phyloP scores from a whole-genome alignment of 2,888 invertebrate species.

The Cataglyphis altisquamis region DNA sequence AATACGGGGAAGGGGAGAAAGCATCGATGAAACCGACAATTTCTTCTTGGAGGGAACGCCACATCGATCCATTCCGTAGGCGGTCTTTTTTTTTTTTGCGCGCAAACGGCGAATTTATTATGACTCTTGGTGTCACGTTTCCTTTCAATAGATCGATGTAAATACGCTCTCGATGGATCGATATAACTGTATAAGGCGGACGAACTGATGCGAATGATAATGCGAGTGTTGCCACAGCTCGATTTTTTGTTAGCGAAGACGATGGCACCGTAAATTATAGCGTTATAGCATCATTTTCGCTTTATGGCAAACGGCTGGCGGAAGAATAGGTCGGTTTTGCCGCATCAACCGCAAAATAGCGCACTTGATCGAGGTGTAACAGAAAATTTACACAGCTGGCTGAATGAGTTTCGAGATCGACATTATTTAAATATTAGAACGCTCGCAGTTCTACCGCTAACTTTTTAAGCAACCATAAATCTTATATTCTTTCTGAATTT shows the following conservation, averaged over 20 bases:
- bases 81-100: constrained; percentile 13
- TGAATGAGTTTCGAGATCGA: constrained; percentile 25
- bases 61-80: background rate
- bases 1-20: constrained; percentile 18
- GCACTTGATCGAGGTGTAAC: constrained; percentile 14
- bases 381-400: constrained; percentile 47
- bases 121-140: constrained; percentile 20
- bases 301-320: constrained; percentile 68
- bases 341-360: constrained; percentile 22
- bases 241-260: constrained; percentile 53
- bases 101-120: constrained; percentile 2
- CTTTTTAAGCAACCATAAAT: background rate
- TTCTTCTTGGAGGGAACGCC: constrained; percentile 30
- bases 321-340: constrained; percentile 22
- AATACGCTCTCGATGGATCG: background rate
- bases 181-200: background rate
- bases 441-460: background rate
- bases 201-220: background rate
- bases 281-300: constrained; percentile 69
- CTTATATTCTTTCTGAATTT: background rate
- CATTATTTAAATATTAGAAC: background rate
- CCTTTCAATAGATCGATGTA: constrained; percentile 7
- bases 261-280: constrained; percentile 66
- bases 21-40: constrained; percentile 40
- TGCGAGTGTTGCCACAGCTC: constrained; percentile 1